A percentile compares a stretch with the other conserved stretches of the same genome.
Conservation (phyloP, 2,113 vertebrate species). For the Sakesphorus luctuosus region DNA sequence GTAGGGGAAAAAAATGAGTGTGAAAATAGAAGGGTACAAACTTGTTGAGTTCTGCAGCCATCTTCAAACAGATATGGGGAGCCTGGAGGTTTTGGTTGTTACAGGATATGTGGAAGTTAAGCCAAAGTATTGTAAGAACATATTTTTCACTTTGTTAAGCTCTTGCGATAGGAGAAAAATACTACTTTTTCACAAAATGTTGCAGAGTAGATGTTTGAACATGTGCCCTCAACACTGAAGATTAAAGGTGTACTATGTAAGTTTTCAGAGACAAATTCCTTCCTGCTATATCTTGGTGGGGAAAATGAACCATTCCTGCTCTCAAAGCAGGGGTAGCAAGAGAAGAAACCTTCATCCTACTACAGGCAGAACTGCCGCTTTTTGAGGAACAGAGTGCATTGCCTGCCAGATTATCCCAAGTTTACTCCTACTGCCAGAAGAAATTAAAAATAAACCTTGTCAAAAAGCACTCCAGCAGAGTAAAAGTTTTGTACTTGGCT, state of each 20-base stretch:
- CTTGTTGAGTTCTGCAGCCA: conserved; percentile 28
- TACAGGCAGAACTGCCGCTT: not conserved
- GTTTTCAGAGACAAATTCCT: not conserved
- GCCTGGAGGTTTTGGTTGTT: conserved; percentile 7
- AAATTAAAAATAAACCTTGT: conserved; percentile 26
- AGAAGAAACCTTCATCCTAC: not conserved
- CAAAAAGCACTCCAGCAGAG: not conserved
- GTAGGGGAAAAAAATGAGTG: not conserved
- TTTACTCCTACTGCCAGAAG: not conserved
- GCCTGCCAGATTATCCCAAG: not conserved
- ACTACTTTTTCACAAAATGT: not conserved
- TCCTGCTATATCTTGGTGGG: not conserved
- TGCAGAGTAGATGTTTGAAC: not conserved
- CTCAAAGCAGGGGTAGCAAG: not conserved
- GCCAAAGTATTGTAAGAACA: not conserved
- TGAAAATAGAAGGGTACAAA: conserved; percentile 26
- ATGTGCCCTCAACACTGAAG: not conserved
- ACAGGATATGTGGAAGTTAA: not conserved
- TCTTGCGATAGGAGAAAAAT: not conserved
- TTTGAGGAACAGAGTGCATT: not conserved
- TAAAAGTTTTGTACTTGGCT: conserved; percentile 27
- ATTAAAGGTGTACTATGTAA: not conserved
- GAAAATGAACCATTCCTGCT: not conserved
- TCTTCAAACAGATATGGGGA: not conserved
- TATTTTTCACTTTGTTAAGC: not conserved